Evolutionary conservation across 2,888 invertebrate species (phyloP).

Genomic region (Hypena proboscidalis): DNA sequence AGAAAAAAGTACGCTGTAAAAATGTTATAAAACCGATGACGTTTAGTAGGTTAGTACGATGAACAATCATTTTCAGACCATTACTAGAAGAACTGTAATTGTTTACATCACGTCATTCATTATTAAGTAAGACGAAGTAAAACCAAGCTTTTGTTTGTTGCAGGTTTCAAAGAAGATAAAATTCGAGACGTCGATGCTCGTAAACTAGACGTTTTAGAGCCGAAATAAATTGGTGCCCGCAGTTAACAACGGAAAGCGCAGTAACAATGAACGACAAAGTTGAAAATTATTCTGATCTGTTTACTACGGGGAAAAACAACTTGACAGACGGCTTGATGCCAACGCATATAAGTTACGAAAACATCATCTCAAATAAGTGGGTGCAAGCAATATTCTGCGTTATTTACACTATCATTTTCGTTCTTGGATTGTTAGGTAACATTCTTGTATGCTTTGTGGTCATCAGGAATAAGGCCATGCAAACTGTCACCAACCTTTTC

Average conservation of each 20-base stretch:
- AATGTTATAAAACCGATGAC: neutral
- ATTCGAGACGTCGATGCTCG: conserved; percentile 54
- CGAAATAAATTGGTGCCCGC: conserved; percentile 58
- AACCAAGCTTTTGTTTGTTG: conserved; percentile 70
- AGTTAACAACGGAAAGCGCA: conserved; percentile 53
- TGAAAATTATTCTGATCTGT: conserved; percentile 56
- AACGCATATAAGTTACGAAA: conserved; percentile 57
- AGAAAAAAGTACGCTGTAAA: neutral
- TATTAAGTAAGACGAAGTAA: conserved; percentile 44
- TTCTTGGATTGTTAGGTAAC: conserved; percentile 95
- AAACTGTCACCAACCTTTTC: conserved; percentile 98
- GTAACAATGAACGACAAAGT: conserved; percentile 67
- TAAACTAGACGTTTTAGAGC: conserved; percentile 63
- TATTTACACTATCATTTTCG: conserved; percentile 93
- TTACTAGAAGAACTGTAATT: conserved; percentile 34
- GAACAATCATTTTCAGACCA: conserved; percentile 4
- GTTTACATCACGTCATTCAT: conserved; percentile 18
- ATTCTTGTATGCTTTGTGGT: conserved; percentile 97
- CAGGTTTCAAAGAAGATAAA: conserved; percentile 66
- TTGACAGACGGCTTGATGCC: conserved; percentile 50
- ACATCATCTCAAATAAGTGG: conserved; percentile 87
- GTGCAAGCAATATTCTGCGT: conserved; percentile 91
- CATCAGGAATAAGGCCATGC: conserved; percentile 96
- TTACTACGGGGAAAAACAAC: conserved; percentile 56
- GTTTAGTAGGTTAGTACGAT: too few species aligned